phyloP scores from a whole-genome alignment of 2,797 vertebrate species.

The Melanotaenia maccullochi region DNA sequence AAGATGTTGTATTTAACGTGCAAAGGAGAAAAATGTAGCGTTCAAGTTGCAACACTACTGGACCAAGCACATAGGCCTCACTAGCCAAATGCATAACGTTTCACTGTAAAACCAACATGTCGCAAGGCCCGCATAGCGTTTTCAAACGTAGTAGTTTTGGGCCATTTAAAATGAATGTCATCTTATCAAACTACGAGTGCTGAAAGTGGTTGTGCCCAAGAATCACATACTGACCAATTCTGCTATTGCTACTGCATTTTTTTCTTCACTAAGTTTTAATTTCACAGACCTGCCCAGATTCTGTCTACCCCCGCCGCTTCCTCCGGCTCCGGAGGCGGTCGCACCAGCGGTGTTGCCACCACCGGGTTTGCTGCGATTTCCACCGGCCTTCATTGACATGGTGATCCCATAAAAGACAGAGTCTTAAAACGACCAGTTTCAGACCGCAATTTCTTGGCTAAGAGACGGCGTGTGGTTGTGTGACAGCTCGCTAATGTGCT shows the following conservation, averaged over 20 bases:
- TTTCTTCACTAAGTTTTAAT: conserved; percentile 35
- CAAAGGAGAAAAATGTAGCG: conserved; percentile 25
- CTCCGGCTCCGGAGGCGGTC: conserved; percentile 82
- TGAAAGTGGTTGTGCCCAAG: neutral
- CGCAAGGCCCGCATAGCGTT: conserved; percentile 69
- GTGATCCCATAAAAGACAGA: conserved; percentile 90
- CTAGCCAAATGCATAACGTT: conserved; percentile 58
- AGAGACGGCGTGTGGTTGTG: conserved; percentile 46
- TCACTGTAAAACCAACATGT: conserved; percentile 59
- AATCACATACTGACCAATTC: neutral
- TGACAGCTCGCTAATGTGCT: conserved; percentile 66
- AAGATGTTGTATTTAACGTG: conserved; percentile 8
- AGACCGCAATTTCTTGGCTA: conserved; percentile 59
- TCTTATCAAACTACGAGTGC: conserved; percentile 40
- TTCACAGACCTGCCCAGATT: conserved; percentile 91
- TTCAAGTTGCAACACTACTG: conserved; percentile 56
- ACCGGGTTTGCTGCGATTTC: conserved; percentile 91
- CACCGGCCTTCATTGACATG: conserved; percentile 96
- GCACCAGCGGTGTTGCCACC: conserved; percentile 86
- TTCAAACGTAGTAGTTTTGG: conserved; percentile 52
- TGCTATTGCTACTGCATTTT: conserved; percentile 19
- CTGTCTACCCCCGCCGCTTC: conserved; percentile 86
- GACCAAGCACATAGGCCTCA: conserved; percentile 62
- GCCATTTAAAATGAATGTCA: conserved; percentile 66
- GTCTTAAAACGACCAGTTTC: conserved; percentile 72